These are phyloP conservation scores for Archivesica marissinica DNA, from an alignment of 1,140 invertebrate species.

Conservation along the genomic window DNA sequence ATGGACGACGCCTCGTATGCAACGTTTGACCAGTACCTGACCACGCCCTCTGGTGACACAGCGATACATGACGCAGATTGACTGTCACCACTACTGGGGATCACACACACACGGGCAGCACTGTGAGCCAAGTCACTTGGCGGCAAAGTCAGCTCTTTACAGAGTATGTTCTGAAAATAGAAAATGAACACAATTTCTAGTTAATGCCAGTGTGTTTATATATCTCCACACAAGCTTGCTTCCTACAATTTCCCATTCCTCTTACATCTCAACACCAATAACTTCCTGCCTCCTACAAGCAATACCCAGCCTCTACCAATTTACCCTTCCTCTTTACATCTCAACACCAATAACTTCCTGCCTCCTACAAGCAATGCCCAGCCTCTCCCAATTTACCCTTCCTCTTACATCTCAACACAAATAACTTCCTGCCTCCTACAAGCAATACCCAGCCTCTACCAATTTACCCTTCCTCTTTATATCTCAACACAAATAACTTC, in stretches of 20 bases:
- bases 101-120: conserved; percentile 94
- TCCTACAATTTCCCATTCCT: no score
- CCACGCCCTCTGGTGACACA: conserved; percentile 95
- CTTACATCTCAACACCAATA: no score
- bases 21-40: conserved; percentile 95
- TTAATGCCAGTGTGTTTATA: conserved; percentile 67
- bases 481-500: no score
- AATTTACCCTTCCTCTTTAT: no score
- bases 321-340: no score
- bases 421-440: conserved; percentile 92
- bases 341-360: no score
- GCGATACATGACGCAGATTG: conserved; percentile 92
- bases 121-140: conserved; percentile 96
- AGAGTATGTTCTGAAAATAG: conserved; percentile 84
- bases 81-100: conserved; percentile 87
- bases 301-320: no score
- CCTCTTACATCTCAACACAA: conserved; percentile 93
- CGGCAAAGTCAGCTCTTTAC: conserved; percentile 93
- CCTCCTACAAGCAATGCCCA: no score
- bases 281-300: no score
- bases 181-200: no score
- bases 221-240: no score
- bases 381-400: no score
- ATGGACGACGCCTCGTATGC: conserved; percentile 94
- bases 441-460: conserved; percentile 95